Conservation (phyloP, 2,888 invertebrate species). For the Athripsodes cinereus region DNA sequence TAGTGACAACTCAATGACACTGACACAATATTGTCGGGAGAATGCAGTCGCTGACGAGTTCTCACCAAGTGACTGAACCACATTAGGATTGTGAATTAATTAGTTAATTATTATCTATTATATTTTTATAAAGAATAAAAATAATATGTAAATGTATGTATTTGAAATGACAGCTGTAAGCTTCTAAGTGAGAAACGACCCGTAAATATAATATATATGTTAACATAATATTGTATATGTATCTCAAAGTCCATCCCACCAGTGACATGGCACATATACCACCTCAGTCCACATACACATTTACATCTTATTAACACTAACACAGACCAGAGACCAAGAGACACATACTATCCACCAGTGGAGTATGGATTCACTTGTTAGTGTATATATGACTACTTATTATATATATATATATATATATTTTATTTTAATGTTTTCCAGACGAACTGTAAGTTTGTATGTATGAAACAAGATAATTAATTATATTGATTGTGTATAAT, state of each 20-base stretch:
- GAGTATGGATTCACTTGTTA: too few species aligned
- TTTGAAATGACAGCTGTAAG: constrained; percentile 15
- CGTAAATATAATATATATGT: not conserved
- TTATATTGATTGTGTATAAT: constrained; percentile 8
- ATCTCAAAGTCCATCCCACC: too few species aligned
- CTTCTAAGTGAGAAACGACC: constrained; percentile 5
- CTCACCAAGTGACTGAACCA: constrained; percentile 5
- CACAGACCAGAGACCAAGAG: too few species aligned
- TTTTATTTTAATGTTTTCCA: too few species aligned
- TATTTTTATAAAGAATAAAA: constrained; percentile 24
- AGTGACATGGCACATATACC: too few species aligned
- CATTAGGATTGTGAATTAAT: constrained; percentile 21
- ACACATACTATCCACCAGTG: too few species aligned
- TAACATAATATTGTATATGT: too few species aligned
- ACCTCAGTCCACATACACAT: too few species aligned
- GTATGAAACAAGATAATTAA: constrained; percentile 7
- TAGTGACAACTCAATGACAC: too few species aligned
- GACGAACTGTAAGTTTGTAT: not conserved
- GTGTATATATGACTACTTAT: too few species aligned
- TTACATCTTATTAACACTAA: not conserved
- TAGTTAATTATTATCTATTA: constrained; percentile 15
- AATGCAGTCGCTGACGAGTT: not conserved
- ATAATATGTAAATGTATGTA: constrained; percentile 10
- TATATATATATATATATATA: too few species aligned
- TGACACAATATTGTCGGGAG: not conserved